Evolutionary conservation across 2,888 invertebrate genomes (phyloP).

Genomic region (Thumatha senex): DNA sequence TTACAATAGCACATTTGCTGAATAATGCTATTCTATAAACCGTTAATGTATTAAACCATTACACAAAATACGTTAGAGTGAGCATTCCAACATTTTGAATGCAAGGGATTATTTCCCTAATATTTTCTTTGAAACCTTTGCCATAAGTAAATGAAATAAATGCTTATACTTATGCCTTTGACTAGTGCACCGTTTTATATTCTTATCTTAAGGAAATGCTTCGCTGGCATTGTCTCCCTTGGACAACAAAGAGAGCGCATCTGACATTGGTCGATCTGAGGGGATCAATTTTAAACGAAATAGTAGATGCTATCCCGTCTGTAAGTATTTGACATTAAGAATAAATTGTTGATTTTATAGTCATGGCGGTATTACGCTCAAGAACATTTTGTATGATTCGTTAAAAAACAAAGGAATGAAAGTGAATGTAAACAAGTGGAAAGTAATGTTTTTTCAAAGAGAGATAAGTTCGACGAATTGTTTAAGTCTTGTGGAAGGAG

Average conservation of each 20-base stretch:
- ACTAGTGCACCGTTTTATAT: slow-evolving; percentile 56
- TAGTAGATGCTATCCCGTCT: slow-evolving; percentile 44
- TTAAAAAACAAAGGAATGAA: no score
- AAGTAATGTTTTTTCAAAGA: no score
- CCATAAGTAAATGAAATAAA: no score
- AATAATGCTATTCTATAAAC: no score
- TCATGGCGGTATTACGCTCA: slow-evolving; percentile 4
- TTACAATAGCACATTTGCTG: no score
- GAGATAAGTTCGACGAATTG: no score
- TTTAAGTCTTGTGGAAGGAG: no score
- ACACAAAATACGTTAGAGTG: not conserved
- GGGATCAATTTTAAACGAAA: slow-evolving; percentile 64
- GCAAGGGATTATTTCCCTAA: slow-evolving; percentile 33
- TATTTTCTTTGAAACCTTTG: slow-evolving; percentile 32
- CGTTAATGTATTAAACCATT: not conserved
- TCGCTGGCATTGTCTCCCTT: slow-evolving; percentile 56
- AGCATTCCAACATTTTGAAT: slow-evolving; percentile 22
- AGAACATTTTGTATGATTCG: no score
- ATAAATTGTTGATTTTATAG: slow-evolving; percentile 31
- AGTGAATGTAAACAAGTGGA: no score
- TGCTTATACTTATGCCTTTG: slow-evolving; percentile 30
- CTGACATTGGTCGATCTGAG: slow-evolving; percentile 51
- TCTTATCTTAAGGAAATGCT: slow-evolving; percentile 60
- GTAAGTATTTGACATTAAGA: slow-evolving; percentile 38
- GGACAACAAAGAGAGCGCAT: slow-evolving; percentile 55